Base-by-base conservation (phyloP, 2,113 vertebrate genomes). In the Bufo gargarizans region DNA sequence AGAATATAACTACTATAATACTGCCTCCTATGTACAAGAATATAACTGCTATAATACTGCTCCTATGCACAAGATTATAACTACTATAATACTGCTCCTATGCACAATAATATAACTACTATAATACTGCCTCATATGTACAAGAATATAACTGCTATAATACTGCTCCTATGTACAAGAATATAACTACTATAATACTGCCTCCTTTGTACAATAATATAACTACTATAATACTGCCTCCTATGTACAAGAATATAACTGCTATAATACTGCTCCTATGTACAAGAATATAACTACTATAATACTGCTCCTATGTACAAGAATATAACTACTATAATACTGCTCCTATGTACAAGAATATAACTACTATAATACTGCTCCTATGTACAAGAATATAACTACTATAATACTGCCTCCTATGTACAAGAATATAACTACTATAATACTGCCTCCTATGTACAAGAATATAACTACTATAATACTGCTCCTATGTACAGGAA, bases 141-240 rank as follows among this genome's bases (percentile, higher is more conserved):
- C 61, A 65, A n/a, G 61, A 65, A 65, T 65, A 65, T 65, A 65
- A 65, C 61, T 65, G n/a, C 61, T 65, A 65, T 65, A 65, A 65
- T 65, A 65, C 61, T 65, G 6, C 61, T 6, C 59, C 61, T 65
- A 61, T 61, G 59, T 61, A 61, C 59, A 61, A 19, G 59, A 61
- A 61, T 61, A 61, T 61, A 61, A 61, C 59, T 61, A 61, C 59
- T 61, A 61, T 61, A 61, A 61, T 61, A 61, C 59, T 61, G 16
- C 59, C 56, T 6, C 61, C 61, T 65, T 19, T 61, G 59, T 61
- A 61, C 59, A 61, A 19, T 16, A 61, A 61, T 61, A 61, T 61
- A 61, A 61, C 14, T 61, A 61, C 59, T 61, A 61, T 61, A 61
- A 53, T 53, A 53, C 33, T 33, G 33, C 33, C 14, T 3, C 59